Evolutionary conservation across 2,113 vertebrate genomes (phyloP).

Genomic region (Alosa alosa): DNA sequence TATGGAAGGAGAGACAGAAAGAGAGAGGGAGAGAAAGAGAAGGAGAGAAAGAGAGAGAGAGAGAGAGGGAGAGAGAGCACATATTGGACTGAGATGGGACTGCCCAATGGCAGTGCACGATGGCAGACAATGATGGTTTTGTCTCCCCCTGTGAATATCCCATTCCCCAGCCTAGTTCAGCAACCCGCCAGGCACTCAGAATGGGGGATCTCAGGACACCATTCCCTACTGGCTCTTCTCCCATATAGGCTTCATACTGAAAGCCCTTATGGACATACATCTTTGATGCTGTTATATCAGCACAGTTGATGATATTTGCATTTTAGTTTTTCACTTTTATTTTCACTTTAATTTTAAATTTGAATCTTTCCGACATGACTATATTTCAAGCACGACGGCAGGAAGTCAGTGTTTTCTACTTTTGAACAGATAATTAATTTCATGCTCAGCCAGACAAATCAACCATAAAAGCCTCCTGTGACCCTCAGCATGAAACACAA

Average conservation of each 20-base stretch:
- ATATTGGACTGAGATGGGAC: neutral
- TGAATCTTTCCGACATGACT: neutral
- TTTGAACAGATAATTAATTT: neutral
- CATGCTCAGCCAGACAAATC: neutral
- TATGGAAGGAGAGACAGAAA: conserved; percentile 12
- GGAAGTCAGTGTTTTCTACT: neutral
- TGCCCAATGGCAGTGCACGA: neutral
- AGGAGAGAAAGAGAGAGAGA: neutral
- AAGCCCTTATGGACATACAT: neutral
- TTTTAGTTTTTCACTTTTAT: no score
- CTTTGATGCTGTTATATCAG: neutral
- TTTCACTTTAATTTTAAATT: no score
- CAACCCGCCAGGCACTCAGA: neutral
- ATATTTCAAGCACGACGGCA: neutral
- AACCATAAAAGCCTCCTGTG: neutral
- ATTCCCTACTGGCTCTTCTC: neutral
- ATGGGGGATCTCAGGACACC: neutral
- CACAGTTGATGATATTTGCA: neutral
- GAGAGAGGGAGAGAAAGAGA: conserved; percentile 1
- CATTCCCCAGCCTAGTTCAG: neutral
- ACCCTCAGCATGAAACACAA: neutral
- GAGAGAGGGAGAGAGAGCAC: neutral
- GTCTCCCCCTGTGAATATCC: conserved; percentile 9
- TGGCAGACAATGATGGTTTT: conserved; percentile 8
- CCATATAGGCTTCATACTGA: neutral